These are phyloP conservation scores for Anser cygnoides DNA, from an alignment of 2,113 vertebrate genomes.

Conservation along the genomic window DNA sequence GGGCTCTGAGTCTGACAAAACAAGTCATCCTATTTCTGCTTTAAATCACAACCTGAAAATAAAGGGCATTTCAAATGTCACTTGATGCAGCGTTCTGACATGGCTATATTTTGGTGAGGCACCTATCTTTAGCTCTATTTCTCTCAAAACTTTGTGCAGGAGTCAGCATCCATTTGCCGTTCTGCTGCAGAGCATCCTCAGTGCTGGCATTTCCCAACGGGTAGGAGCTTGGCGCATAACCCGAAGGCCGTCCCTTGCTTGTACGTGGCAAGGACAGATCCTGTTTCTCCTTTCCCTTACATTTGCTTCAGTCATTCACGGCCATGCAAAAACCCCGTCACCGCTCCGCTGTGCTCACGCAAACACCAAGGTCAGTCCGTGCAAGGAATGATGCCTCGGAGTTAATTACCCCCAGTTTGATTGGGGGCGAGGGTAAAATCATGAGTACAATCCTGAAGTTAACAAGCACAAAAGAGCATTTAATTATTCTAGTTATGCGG, in stretches of 20 bases:
- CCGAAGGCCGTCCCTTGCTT: background rate
- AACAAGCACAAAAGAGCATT: slow-evolving; percentile 10
- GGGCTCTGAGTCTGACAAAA: background rate
- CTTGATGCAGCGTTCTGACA: background rate
- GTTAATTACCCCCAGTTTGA: background rate
- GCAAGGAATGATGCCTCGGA: background rate
- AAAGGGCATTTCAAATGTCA: slow-evolving; percentile 55
- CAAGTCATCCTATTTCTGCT: background rate
- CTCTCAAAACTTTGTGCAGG: background rate
- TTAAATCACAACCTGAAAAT: slow-evolving; percentile 31
- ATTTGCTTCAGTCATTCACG: background rate
- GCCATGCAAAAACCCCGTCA: background rate
- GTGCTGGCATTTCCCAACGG: background rate
- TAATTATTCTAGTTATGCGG: slow-evolving; percentile 21
- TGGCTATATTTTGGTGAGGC: background rate
- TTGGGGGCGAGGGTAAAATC: background rate
- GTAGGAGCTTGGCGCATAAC: background rate
- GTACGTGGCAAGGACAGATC: background rate
- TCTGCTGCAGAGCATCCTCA: background rate
- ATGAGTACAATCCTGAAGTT: background rate
- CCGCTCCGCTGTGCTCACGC: background rate
- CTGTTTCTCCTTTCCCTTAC: background rate
- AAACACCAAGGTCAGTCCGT: background rate
- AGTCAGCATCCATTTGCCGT: background rate
- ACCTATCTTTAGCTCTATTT: background rate